Base-by-base conservation (phyloP, 2,113 vertebrate species). In the Raja brachyura region DNA sequence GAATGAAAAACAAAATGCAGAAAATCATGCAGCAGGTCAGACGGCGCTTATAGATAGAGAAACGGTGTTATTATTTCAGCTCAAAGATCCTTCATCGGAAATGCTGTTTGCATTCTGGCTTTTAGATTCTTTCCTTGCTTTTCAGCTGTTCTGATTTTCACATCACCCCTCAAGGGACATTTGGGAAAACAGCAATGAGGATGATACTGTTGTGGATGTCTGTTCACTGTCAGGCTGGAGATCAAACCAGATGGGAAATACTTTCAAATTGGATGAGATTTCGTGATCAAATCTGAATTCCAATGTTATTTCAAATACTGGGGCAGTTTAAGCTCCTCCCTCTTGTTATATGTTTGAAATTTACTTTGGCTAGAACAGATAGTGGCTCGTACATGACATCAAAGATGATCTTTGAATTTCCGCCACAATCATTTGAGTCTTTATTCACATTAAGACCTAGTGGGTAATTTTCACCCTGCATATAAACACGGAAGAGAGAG, bases 331-430 rank as follows among this genome's bases (percentile, higher is more conserved):
- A 73, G 28, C 83, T n/a, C 31, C n/a, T 88, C n/a, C 28, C 14
- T 86, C 25, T 79, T 48, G 22, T 81, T 31, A 16, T 54, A 8
- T 81, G 78, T 54, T 81, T 81, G 78, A 54, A 56, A 81, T 81
- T 81, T 39, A 81, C 16, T 54, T 56, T 81, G 18, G 18, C 18
- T 8, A 56, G 20, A 54, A 54, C 9, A 81, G 22, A 54, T 81
- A 81, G n/a, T 88, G 59, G n/a, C 83, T 61, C 78, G 22, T 88
- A n/a, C 83, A 31, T 88, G n/a, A 18, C n/a, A 88, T 88, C 83
- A 31, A 18, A 63, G 59, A 66, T 63, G 83, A n/a, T 66, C 56
- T 88, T 88, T 31, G 59, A 31, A 31, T 63, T 63, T 88, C n/a
- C 63, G 83, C 83, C 6, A 61, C 59, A 63, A n/a, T 66, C 14